These are phyloP conservation scores for Hemicordylus capensis DNA, from an alignment of 2,113 vertebrate species.

Conservation along the genomic window DNA sequence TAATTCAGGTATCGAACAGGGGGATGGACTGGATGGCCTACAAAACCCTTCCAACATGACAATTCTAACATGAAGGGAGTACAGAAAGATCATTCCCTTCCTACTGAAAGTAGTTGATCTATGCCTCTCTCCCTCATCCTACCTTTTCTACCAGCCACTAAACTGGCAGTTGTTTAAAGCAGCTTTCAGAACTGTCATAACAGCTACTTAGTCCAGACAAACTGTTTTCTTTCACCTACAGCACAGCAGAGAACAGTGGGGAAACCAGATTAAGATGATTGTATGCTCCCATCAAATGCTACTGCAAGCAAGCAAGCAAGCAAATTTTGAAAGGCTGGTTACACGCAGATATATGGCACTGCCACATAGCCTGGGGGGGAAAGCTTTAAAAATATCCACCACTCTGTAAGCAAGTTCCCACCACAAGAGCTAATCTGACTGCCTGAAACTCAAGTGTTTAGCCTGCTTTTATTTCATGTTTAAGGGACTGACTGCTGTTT, in stretches of 20 bases:
- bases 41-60: no score
- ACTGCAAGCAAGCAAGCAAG: fast-evolving
- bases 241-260: background rate
- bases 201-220: no score
- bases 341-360: background rate
- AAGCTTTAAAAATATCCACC: background rate
- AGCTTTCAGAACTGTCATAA: background rate
- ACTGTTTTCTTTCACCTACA: no score
- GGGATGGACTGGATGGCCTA: no score
- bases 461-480: background rate
- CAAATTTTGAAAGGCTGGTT: background rate
- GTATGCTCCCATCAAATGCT: background rate
- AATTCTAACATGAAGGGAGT: no score
- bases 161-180: background rate
- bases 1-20: no score
- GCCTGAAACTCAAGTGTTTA: background rate
- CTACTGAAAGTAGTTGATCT: background rate
- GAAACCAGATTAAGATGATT: background rate
- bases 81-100: fast-evolving
- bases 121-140: background rate
- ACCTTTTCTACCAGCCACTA: background rate
- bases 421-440: background rate
- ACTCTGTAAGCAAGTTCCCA: background rate
- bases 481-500: background rate
- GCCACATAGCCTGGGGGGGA: background rate